phyloP scores from a whole-genome alignment of 1,140 invertebrate species.

The Trichoplusia ni region DNA sequence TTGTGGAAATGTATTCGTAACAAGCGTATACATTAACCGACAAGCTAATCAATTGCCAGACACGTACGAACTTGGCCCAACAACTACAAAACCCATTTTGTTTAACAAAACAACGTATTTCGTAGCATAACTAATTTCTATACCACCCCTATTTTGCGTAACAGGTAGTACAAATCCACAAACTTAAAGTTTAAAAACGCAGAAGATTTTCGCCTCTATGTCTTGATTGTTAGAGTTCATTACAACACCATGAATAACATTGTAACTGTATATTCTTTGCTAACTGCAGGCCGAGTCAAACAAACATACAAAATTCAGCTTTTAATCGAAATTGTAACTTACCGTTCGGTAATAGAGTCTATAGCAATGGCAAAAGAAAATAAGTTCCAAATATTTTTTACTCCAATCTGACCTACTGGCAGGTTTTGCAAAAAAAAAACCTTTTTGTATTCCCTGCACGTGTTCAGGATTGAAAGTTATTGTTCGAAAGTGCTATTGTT shows the following conservation, averaged over 20 bases:
- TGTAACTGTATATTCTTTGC: background rate
- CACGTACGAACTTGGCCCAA: background rate
- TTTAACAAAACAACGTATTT: slow-evolving; percentile 31
- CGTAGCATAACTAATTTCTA: slow-evolving; percentile 34
- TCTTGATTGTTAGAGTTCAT: background rate
- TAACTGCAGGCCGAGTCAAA: background rate
- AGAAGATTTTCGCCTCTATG: slow-evolving; percentile 7
- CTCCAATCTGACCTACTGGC: slow-evolving; percentile 35
- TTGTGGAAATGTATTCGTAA: no score
- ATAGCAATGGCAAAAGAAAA: background rate
- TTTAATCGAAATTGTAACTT: background rate
- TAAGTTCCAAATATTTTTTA: slow-evolving; percentile 29
- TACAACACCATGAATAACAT: background rate
- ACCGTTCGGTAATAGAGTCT: background rate
- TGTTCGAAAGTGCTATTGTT: slow-evolving; percentile 30
- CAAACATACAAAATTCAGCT: background rate
- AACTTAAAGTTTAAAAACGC: background rate
- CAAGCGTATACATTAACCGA: background rate
- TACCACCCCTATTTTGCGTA: slow-evolving; percentile 46
- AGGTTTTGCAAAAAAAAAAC: slow-evolving; percentile 38
- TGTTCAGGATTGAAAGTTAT: slow-evolving; percentile 35
- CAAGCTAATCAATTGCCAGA: slow-evolving; percentile 17
- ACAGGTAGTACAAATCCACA: slow-evolving; percentile 44
- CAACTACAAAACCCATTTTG: slow-evolving; percentile 24
- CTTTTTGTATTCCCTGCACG: slow-evolving; percentile 42